Evolutionary conservation across 2,797 vertebrate genomes (phyloP), one percentile per base, ranked within the genome.

Genomic region (Alexandromys oeconomus): DNA sequence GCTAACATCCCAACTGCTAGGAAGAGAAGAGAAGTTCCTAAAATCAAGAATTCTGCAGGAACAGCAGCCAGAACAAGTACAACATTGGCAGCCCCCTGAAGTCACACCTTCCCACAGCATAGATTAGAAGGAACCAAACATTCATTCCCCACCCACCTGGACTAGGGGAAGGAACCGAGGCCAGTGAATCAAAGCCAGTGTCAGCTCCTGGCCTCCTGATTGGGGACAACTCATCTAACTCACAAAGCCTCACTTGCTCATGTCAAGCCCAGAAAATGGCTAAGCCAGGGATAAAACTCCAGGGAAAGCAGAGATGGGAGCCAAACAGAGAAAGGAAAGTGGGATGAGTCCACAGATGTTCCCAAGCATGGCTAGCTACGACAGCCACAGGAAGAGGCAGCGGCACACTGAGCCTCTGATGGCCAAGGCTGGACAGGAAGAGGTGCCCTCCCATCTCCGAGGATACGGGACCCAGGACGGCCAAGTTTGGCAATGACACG

Each of bases 361-460:
- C 21, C 11, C 13, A 67, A 78, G 71, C 37, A 43, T 21, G 37
- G 3, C 51, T 4, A 14, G 7, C 43, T 9, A 10, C 1, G 31
- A 43, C 5, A 43, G 59, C 8, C 93, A 79, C 2, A 59, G 37
- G 4, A 0, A 1, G 0, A 29, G 31, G 67, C 13, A 14, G 48
- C 0, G 6, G 27, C 46, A 57, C 5, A 4, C n/a, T 0, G 27
- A 2, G 7, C 31, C 61, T 81, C 5, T 5, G 1, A 13, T 10
- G 0, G 27, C 46, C 3, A 37, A 43, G 5, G 15, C 14, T 1
- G 15, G 12, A 21, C 86, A 57, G 2, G 48, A 65, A 13, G 51
- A 29, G 17, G n/a, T 85, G 40, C 4, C 37, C 29, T 46, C 37
- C 61, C 23, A 4, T 54, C 54, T 29, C 80, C n/a, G 34, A 14